Percentiles rank a stretch among this genome's conserved stretches.
Evolutionary conservation across 1,140 invertebrate species (phyloP).

Genomic region (Brachionus sp.): DNA sequence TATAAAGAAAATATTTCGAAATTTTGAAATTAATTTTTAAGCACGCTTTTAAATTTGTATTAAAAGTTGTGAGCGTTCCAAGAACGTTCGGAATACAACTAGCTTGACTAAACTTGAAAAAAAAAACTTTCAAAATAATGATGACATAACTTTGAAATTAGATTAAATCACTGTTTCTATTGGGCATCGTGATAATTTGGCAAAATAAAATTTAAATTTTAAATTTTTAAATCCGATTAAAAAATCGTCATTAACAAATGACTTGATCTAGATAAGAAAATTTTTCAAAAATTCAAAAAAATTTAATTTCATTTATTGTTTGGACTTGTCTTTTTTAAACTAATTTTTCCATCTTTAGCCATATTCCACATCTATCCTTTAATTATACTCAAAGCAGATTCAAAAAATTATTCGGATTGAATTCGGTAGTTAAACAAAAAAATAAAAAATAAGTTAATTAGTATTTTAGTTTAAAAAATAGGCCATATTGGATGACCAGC

Average conservation of each 20-base stretch:
- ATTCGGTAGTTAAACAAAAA: not conserved
- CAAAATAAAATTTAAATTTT: constrained; percentile 27
- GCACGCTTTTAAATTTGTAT: constrained; percentile 30
- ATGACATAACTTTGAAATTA: constrained; percentile 39
- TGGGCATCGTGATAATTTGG: not conserved
- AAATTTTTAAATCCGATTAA: constrained; percentile 22
- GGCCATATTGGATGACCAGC: not conserved
- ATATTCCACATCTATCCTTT: not conserved
- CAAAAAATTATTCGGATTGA: not conserved
- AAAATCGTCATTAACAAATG: constrained; percentile 10
- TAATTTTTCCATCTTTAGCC: not conserved
- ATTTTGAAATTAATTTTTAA: constrained; percentile 2
- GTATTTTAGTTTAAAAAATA: not conserved
- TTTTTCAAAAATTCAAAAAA: not conserved
- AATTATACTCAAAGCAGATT: not conserved
- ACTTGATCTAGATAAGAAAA: not conserved
- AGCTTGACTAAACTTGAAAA: not conserved
- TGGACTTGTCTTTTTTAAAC: not conserved
- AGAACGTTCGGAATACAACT: not conserved
- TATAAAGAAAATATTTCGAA: not conserved
- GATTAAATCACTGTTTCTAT: not conserved
- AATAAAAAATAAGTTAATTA: not conserved
- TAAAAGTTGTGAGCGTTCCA: not conserved
- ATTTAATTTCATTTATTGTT: not conserved
- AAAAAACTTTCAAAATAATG: constrained; percentile 22